These are phyloP conservation scores for Neotoma lepida DNA, from an alignment of 2,113 vertebrate genomes.

Conservation along the genomic window DNA sequence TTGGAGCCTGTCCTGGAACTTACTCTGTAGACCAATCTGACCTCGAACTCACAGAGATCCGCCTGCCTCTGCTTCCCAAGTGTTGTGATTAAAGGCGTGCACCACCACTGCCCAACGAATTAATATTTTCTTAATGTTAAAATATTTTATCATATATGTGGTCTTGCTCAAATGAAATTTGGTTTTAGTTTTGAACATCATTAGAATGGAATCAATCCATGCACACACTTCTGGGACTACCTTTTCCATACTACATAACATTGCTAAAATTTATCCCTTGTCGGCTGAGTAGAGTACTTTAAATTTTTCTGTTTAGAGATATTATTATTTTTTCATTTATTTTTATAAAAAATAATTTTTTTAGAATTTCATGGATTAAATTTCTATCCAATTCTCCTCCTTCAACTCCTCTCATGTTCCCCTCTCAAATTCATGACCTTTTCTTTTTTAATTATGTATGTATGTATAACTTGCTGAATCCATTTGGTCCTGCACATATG, in stretches of 20 bases:
- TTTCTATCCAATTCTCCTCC: not conserved
- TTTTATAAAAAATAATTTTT: not conserved
- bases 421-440: not conserved
- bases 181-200: conserved; percentile 31
- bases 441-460: not conserved
- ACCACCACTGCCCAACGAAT: not conserved
- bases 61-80: too few relatives aligned
- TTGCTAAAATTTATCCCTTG: conserved; percentile 6
- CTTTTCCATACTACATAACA: conserved; percentile 22
- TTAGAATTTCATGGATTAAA: not conserved
- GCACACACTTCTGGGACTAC: not conserved
- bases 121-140: not conserved
- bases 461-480: not conserved
- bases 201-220: not conserved
- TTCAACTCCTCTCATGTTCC: not conserved
- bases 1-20: too few relatives aligned
- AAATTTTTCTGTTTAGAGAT: not conserved
- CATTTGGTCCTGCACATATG: not conserved
- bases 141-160: not conserved
- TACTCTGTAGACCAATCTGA: too few relatives aligned
- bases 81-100: too few relatives aligned
- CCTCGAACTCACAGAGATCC: too few relatives aligned
- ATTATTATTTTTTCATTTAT: too few relatives aligned
- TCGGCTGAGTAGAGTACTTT: not conserved
- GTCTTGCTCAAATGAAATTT: conserved; percentile 10